Evolutionary conservation across 2,113 vertebrate genomes (phyloP).

Genomic region (Campylorhamphus procurvoides): DNA sequence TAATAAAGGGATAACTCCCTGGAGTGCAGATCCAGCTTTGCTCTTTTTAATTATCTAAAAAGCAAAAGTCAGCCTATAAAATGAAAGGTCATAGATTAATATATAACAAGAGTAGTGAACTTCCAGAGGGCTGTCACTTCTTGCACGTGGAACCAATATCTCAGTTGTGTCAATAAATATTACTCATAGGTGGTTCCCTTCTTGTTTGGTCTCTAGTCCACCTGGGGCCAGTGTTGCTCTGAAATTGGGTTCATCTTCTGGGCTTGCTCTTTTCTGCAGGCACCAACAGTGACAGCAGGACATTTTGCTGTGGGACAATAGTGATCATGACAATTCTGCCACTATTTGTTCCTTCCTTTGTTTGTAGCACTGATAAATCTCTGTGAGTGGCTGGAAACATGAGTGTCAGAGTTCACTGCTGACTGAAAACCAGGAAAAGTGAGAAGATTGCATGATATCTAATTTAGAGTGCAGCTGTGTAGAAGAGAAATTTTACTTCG

Average conservation of each 20-base stretch:
- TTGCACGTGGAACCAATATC: neutral
- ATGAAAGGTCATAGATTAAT: neutral
- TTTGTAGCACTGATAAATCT: neutral
- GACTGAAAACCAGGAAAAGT: neutral
- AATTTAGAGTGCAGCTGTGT: neutral
- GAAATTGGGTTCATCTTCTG: neutral
- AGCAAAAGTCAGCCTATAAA: slow-evolving; percentile 17
- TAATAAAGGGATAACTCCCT: neutral
- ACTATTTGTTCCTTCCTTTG: neutral
- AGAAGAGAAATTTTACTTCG: neutral
- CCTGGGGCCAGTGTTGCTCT: neutral
- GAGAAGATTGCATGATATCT: neutral
- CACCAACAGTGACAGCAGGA: neutral
- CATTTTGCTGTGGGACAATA: neutral
- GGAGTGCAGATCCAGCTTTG: neutral
- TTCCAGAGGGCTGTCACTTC: neutral
- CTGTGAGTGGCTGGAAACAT: neutral
- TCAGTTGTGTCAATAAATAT: neutral
- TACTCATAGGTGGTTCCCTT: neutral
- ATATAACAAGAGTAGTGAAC: neutral
- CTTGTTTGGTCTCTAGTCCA: neutral
- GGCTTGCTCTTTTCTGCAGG: neutral
- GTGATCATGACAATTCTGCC: neutral
- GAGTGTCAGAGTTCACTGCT: neutral
- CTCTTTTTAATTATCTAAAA: neutral